These are phyloP conservation scores for Oxytorus armatus DNA, from an alignment of 2,888 invertebrate genomes.

Conservation along the genomic window DNA sequence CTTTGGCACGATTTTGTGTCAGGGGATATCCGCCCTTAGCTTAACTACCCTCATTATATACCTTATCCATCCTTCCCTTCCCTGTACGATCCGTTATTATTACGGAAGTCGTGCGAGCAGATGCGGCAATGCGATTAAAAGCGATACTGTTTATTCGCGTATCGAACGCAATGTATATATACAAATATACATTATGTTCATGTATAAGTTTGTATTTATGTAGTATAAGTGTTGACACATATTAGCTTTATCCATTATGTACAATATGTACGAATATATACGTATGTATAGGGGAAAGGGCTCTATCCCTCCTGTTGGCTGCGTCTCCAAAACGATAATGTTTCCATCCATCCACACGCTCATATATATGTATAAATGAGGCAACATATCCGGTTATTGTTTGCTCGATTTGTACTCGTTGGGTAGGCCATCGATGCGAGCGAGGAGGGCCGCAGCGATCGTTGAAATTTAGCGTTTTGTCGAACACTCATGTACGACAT, in stretches of 20 bases:
- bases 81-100: conserved; percentile 59
- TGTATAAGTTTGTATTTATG: conserved; percentile 38
- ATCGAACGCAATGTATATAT: conserved; percentile 13
- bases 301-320: conserved; percentile 24
- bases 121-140: conserved; percentile 58
- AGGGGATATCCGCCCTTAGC: conserved; percentile 55
- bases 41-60: conserved; percentile 40
- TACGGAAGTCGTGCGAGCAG: conserved; percentile 63
- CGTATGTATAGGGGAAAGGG: conserved; percentile 4
- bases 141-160: conserved; percentile 46
- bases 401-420: conserved; percentile 33
- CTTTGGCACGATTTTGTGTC: conserved; percentile 33
- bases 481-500: conserved; percentile 6
- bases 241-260: conserved; percentile 44
- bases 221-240: conserved; percentile 40
- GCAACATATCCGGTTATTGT: conserved; percentile 40
- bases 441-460: conserved; percentile 1
- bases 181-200: conserved; percentile 9
- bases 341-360: conserved; percentile 16
- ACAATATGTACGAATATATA: conserved; percentile 12
- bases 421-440: conserved; percentile 27
- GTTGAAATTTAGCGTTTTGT: conserved; percentile 33
- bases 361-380: conserved; percentile 10
- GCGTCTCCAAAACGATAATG: conserved; percentile 23
- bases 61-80: conserved; percentile 41